These are phyloP conservation scores for Capromys pilorides DNA, from an alignment of 2,797 vertebrate species.

Conservation along the genomic window DNA sequence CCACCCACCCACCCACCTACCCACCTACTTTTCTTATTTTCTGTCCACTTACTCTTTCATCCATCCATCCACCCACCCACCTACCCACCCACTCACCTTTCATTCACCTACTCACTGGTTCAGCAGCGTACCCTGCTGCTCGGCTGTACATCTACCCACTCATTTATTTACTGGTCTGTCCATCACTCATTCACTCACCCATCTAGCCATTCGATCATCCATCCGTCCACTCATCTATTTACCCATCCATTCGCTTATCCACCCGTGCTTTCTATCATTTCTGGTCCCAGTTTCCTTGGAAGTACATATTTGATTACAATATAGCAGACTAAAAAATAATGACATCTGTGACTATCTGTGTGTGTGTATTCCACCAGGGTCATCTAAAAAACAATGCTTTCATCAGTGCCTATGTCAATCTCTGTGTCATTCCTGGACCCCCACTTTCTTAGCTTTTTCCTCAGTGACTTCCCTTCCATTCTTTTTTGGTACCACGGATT, in stretches of 20 bases:
- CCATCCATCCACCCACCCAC: neutral
- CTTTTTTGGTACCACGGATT: neutral
- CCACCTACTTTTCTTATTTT: neutral
- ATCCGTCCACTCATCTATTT: neutral
- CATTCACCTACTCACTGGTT: no score
- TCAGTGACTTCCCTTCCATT: constrained; percentile 41
- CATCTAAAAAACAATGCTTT: constrained; percentile 10
- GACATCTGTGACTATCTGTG: neutral
- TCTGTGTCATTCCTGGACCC: neutral
- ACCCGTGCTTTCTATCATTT: neutral
- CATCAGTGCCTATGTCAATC: neutral
- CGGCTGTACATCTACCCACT: neutral
- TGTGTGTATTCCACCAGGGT: neutral
- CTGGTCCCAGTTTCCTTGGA: neutral
- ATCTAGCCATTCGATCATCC: no score
- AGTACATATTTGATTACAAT: neutral
- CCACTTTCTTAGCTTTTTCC: constrained; percentile 68
- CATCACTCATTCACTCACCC: neutral
- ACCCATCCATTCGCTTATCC: neutral
- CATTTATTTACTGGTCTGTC: neutral
- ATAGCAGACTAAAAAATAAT: neutral
- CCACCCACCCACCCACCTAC: neutral
- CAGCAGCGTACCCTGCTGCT: neutral
- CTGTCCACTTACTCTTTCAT: neutral
- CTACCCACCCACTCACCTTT: neutral